Evolutionary conservation across 2,888 invertebrate genomes (phyloP), one percentile per base, ranked within the genome.

Genomic region (Cyclophora albipunctata): DNA sequence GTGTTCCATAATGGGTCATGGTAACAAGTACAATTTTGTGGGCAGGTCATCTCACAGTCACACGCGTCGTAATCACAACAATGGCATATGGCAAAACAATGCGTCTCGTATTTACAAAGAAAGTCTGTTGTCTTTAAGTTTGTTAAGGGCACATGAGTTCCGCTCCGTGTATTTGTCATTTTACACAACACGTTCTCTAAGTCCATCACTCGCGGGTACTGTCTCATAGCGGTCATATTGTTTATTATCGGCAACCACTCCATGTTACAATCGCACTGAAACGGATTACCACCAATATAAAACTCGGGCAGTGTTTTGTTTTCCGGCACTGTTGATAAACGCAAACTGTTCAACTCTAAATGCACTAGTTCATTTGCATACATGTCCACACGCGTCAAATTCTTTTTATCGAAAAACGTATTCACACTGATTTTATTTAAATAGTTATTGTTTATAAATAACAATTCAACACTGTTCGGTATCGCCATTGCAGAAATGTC

Each of bases 1-100:
- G 96, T 96, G 65, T 94, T 94, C 96, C 97, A 98, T 58, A 95
- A 93, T 77, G 96, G 95, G 75, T 98, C 98, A 80, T 97, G 96
- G 85, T 96, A 98, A 81, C 98, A 98, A 63, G 95, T 94, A 88
- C 98, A 98, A 71, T 96, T 96, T 67, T 93, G 92, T 40, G 98
- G 98, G 74, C 98, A 98, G 58, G 95, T 96, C 95, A 97, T 96
- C 89, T 98, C 96, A 85, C 98, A 98, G 83, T 98, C 98, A 83
- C 98, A 98, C 56, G 96, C 96, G 75, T 97, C 97, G 77, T 96
- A 98, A 77, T 97, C 97, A 84, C 98, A 98, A 84, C 98, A 98
- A 78, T 96, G 96, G 83, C 98, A 98, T 47, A 96, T 91, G 42
- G 97, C 95, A 81, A 97, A 97, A 86, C 98, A 98, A 84, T 97